A percentile compares a stretch with the other conserved stretches of the same genome.
Evolutionary conservation across 2,113 vertebrate genomes (phyloP).

Genomic region (Heptranchias perlo): DNA sequence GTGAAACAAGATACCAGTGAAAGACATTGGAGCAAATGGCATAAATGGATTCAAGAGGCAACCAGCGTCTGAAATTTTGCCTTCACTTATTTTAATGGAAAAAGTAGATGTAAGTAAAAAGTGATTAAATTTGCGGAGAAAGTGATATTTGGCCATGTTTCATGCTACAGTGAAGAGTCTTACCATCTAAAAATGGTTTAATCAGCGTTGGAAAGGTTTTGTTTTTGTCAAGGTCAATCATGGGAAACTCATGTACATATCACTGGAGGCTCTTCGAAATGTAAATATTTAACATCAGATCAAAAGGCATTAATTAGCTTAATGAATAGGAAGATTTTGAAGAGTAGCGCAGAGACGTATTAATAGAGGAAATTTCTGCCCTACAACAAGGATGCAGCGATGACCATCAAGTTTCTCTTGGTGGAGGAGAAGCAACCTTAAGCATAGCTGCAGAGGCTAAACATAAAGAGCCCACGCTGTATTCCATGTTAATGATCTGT

Average conservation of each 20-base stretch:
- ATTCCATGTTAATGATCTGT: no score
- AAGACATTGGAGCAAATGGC: neutral
- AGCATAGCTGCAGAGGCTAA: no score
- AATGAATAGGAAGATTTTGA: neutral
- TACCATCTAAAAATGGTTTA: constrained; percentile 12
- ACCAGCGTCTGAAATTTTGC: neutral
- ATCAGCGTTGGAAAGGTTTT: neutral
- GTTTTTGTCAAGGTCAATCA: neutral
- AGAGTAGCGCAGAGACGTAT: neutral
- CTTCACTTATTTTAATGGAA: neutral
- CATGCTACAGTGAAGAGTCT: neutral
- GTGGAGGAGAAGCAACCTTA: no score
- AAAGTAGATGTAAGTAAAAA: neutral
- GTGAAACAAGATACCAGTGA: neutral
- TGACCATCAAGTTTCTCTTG: neutral
- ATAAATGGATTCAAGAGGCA: neutral
- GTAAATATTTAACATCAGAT: constrained; percentile 27
- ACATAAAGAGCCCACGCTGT: no score
- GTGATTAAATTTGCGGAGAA: neutral
- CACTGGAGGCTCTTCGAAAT: neutral
- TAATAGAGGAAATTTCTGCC: neutral
- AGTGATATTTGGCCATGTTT: neutral
- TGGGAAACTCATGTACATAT: neutral
- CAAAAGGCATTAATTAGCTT: neutral
- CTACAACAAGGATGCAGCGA: neutral